phyloP scores from a whole-genome alignment of 2,113 vertebrate species.

The Dolichallabes microphthalmus region DNA sequence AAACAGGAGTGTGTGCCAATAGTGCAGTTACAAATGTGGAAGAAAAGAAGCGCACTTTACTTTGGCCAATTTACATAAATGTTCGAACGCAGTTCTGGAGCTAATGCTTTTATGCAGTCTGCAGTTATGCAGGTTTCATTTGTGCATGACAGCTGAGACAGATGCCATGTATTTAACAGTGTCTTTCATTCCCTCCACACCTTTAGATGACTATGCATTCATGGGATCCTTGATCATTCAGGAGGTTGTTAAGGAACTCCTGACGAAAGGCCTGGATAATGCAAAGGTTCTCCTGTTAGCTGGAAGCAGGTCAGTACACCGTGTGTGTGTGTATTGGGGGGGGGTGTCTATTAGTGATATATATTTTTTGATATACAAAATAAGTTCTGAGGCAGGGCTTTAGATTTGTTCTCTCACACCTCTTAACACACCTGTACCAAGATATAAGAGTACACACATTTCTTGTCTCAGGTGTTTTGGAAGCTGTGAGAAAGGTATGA shows the following conservation, averaged over 20 bases:
- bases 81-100: neutral
- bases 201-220: constrained; percentile 86
- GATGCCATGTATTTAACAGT: neutral
- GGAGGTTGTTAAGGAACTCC: constrained; percentile 90
- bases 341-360: neutral
- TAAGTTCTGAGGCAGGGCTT: neutral
- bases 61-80: neutral
- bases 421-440: neutral
- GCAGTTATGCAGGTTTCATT: neutral
- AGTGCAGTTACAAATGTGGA: neutral
- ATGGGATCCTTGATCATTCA: constrained; percentile 96
- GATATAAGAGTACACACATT: neutral
- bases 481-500: neutral
- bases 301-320: constrained; percentile 82
- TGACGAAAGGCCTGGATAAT: constrained; percentile 84
- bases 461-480: neutral
- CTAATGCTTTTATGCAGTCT: neutral
- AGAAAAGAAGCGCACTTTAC: neutral
- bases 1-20: neutral
- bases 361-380: neutral
- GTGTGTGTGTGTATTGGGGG: neutral
- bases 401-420: neutral
- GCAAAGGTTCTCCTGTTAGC: constrained; percentile 92
- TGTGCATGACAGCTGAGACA: neutral
- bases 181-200: constrained; percentile 6